A percentile compares a stretch with the other conserved stretches of the same genome.
Evolutionary conservation across 2,113 vertebrate genomes (phyloP).

Genomic region (Butorides virescens): DNA sequence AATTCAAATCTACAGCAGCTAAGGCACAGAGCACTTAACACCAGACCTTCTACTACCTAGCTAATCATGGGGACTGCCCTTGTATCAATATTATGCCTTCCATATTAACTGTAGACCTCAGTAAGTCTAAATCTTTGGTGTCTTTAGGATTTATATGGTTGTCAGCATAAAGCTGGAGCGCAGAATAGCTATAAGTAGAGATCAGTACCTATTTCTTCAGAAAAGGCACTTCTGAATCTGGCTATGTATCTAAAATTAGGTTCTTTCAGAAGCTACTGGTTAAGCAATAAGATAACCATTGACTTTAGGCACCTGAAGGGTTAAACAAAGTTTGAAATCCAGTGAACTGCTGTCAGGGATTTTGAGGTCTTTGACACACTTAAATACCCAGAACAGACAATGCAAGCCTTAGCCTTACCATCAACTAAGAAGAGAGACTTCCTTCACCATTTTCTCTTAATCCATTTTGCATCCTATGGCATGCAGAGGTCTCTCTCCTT

Average conservation of each 20-base stretch:
- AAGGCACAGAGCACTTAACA: not conserved
- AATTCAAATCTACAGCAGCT: not conserved
- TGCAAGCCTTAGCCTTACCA: not conserved
- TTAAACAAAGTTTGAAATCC: not conserved
- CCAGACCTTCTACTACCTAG: not conserved
- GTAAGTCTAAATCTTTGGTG: rapidly evolving
- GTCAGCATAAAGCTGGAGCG: not conserved
- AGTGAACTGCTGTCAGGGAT: not conserved
- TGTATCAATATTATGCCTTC: not conserved
- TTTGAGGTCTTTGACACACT: not conserved
- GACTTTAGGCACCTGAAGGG: not conserved
- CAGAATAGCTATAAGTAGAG: not conserved
- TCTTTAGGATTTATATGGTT: not conserved
- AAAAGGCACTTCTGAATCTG: not conserved
- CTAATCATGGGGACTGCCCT: not conserved
- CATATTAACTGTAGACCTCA: not conserved
- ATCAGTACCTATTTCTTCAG: not conserved
- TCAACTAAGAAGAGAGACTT: not conserved
- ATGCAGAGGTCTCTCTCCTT: not conserved
- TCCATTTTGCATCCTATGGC: not conserved
- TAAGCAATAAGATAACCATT: not conserved
- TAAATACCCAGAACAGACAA: not conserved
- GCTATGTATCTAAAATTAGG: not conserved
- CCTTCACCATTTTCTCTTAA: not conserved
- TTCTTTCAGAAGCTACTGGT: not conserved